phyloP scores from a whole-genome alignment of 2,888 invertebrate species.

The Ctena decussata region DNA sequence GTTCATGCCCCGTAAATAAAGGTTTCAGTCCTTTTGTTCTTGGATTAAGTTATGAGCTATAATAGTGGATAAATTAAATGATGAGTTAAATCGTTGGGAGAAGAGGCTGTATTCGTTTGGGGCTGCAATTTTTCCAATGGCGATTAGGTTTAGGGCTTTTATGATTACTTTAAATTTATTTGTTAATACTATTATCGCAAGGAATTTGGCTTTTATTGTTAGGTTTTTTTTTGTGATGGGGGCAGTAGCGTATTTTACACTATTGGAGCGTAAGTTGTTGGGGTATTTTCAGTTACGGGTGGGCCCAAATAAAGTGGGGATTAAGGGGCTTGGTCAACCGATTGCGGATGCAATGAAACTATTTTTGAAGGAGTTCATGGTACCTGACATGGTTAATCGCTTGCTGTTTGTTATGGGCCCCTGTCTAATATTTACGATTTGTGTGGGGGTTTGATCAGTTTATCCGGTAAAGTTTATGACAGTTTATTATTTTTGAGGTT shows the following conservation, averaged over 20 bases:
- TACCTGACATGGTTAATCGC: constrained; percentile 89
- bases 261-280: constrained; percentile 91
- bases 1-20: too few species aligned
- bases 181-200: too few species aligned
- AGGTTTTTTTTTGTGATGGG: constrained; percentile 88
- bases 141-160: background rate
- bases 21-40: too few species aligned
- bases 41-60: too few species aligned
- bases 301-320: constrained; percentile 91
- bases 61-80: too few species aligned
- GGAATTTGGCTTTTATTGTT: background rate
- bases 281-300: constrained; percentile 92
- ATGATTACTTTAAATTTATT: background rate
- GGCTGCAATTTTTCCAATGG: background rate
- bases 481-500: constrained; percentile 89
- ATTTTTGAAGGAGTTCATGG: constrained; percentile 89
- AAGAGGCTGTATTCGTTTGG: too few species aligned
- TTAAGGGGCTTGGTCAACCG: constrained; percentile 90
- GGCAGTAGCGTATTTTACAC: constrained; percentile 91
- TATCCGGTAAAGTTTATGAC: constrained; percentile 89
- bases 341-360: constrained; percentile 92
- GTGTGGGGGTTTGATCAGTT: constrained; percentile 89
- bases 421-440: constrained; percentile 89
- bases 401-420: background rate
- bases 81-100: too few species aligned